These are phyloP conservation scores for Campylomormyrus numenius DNA, from an alignment of 2,113 vertebrate species.

Conservation along the genomic window DNA sequence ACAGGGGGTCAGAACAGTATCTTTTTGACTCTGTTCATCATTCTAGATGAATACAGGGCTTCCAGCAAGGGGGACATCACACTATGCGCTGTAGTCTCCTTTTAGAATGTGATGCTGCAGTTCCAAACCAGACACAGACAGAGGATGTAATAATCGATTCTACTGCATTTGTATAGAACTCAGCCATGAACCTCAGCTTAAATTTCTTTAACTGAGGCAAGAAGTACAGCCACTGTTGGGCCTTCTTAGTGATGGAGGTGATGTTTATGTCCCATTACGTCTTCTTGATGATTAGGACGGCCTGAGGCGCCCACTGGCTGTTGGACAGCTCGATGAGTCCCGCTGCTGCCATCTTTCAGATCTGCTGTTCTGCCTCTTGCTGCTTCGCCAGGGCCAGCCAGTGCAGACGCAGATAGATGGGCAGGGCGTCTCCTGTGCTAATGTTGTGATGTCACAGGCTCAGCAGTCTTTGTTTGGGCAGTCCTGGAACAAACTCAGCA, in stretches of 20 bases:
- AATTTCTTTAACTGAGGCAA: too few relatives aligned
- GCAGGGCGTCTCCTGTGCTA: not conserved
- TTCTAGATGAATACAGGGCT: too few relatives aligned
- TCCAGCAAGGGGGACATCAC: too few relatives aligned
- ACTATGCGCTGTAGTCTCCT: too few relatives aligned
- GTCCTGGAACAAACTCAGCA: not conserved
- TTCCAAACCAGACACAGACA: too few relatives aligned
- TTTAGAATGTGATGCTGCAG: too few relatives aligned
- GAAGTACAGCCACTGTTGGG: too few relatives aligned
- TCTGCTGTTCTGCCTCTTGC: not conserved
- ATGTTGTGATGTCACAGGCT: not conserved
- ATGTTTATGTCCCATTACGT: not conserved
- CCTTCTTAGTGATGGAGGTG: not conserved
- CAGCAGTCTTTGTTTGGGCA: not conserved
- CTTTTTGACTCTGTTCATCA: not conserved
- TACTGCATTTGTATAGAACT: too few relatives aligned
- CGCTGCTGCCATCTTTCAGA: not conserved
- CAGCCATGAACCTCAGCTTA: not conserved
- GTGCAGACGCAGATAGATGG: not conserved
- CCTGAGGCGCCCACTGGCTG: not conserved
- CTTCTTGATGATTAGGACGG: not conserved
- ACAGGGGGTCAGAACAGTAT: too few relatives aligned
- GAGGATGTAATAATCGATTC: too few relatives aligned
- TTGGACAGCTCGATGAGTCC: not conserved
- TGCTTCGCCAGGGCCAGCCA: not conserved